Evolutionary conservation across 2,888 invertebrate genomes (phyloP), one percentile per base, ranked within the genome.

Genomic region (Caradrina clavipalpis): DNA sequence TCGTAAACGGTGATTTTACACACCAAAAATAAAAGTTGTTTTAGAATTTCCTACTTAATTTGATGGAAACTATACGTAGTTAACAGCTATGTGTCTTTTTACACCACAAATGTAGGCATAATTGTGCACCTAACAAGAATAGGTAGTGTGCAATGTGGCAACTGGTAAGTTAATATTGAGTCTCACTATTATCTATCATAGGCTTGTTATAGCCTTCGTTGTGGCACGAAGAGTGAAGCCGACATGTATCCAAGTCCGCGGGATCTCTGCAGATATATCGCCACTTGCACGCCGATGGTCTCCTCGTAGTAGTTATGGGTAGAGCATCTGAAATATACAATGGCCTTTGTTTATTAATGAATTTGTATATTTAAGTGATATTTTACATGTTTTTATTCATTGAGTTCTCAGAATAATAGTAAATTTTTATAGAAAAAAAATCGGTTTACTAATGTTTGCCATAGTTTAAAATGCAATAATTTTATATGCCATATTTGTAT

Each of bases 231-330:
- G 80, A 81, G 35, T 85, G 83, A n/a, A 93, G 71, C 59, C 78
- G 80, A 73, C 94, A 94, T 3, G 92, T 73, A 21, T 90, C 87
- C 15, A 93, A 82, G 55, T 90, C 73, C 2, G 15, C 21, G 0
- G 82, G 83, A 49, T 81, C 50, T 47, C 26, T 69, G 72, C 94
- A 94, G 50, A 81, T 79, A 63, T 93, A 94, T 54, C 73, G 85
- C 93, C 93, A 94, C 45, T 85, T 90, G 73, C 94, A 94, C 1
- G 56, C 42, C 4, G 56, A 42, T 3, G 83, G 53, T 56, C 61
- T 75, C 51, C 58, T 58, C 26, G 71, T 22, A 0, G 68, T 65
- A 1, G 73, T 67, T 31, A 80, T 0, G 22, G 54, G 42, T 39
- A 6, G 45, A 15, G 3, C 1, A 45, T 17, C 45, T 45, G 39